Evolutionary conservation across 2,113 vertebrate species (phyloP).

Genomic region (Semicossyphus pulcher): DNA sequence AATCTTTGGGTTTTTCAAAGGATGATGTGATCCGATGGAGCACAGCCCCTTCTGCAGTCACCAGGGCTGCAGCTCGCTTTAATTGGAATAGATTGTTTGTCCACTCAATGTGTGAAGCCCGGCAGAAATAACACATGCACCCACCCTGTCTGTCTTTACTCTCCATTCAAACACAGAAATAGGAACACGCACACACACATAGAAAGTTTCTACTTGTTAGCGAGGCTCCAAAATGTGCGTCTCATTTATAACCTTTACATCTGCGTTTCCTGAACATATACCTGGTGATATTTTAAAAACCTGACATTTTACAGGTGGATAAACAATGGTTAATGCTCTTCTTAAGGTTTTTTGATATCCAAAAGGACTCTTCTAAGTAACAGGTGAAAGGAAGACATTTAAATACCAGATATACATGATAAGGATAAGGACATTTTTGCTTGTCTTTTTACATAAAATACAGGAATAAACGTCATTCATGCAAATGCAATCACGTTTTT

Average conservation of each 20-base stretch:
- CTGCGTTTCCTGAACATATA: too few relatives aligned
- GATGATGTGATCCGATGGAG: conserved; percentile 73
- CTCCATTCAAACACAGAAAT: conserved; percentile 21
- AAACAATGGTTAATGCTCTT: too few relatives aligned
- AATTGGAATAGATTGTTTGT: conserved; percentile 83
- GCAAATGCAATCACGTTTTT: neutral
- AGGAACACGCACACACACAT: neutral
- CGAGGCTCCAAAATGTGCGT: neutral
- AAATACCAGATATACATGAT: too few relatives aligned
- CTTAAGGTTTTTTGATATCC: too few relatives aligned
- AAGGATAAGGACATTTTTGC: too few relatives aligned
- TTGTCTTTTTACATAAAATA: too few relatives aligned
- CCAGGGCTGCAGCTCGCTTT: conserved; percentile 64
- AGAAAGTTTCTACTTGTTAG: neutral
- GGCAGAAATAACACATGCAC: conserved; percentile 69
- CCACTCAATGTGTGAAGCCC: conserved; percentile 69
- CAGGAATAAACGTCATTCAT: too few relatives aligned
- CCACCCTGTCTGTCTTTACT: conserved; percentile 20
- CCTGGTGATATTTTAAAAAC: too few relatives aligned
- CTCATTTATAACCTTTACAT: too few relatives aligned
- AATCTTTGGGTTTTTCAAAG: conserved; percentile 66
- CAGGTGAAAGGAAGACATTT: too few relatives aligned
- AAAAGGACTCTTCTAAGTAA: too few relatives aligned
- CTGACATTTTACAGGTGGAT: too few relatives aligned
- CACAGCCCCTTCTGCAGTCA: conserved; percentile 57